phyloP scores from a whole-genome alignment of 2,797 vertebrate genomes.

The Periophthalmus magnuspinnatus region DNA sequence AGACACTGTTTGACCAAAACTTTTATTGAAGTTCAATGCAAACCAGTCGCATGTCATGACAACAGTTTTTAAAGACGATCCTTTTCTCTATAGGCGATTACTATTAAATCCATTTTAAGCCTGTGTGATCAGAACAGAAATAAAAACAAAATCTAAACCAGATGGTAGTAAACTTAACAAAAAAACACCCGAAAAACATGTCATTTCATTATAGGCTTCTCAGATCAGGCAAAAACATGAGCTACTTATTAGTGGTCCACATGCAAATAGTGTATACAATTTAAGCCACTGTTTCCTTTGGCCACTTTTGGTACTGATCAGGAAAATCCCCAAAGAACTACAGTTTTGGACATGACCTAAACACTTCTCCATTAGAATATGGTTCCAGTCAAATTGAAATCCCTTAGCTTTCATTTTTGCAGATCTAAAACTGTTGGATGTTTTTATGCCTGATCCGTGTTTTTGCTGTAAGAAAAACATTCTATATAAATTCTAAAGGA shows the following conservation, averaged over 20 bases:
- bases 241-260: too few species aligned
- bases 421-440: not conserved
- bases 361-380: not conserved
- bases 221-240: conserved; percentile 1
- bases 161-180: not conserved
- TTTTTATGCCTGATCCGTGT: not conserved
- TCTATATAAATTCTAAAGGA: not conserved
- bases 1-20: conserved; percentile 21
- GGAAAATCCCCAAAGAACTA: not conserved
- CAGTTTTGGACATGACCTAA: not conserved
- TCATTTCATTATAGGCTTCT: not conserved
- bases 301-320: not conserved
- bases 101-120: conserved; percentile 23
- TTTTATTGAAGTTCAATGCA: conserved; percentile 73
- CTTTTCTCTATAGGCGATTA: conserved; percentile 33
- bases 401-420: not conserved
- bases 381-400: not conserved
- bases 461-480: not conserved
- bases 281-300: not conserved
- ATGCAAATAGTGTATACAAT: not conserved
- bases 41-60: conserved; percentile 77
- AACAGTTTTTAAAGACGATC: conserved; percentile 39
- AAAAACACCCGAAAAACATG: not conserved
- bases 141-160: conserved; percentile 3
- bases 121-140: not conserved